Evolutionary conservation across 2,888 invertebrate species (phyloP).

Genomic region (Scaptomyza polygonia): DNA sequence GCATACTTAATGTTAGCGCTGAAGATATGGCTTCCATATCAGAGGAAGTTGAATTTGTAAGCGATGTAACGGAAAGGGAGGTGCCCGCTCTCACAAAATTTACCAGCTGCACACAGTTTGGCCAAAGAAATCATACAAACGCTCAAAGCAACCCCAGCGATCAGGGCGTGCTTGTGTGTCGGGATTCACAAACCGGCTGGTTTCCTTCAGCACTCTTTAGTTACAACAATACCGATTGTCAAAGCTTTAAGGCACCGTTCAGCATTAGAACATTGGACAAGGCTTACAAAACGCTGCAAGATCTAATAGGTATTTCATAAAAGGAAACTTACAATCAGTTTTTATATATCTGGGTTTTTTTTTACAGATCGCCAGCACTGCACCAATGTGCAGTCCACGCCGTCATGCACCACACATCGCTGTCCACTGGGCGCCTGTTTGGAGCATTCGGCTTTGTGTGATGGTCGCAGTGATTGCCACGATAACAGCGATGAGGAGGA

Average conservation of each 20-base stretch:
- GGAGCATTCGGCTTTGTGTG: slow-evolving; percentile 86
- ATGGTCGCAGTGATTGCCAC: slow-evolving; percentile 89
- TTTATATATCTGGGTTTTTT: background rate
- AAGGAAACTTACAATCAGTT: background rate
- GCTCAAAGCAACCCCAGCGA: slow-evolving; percentile 84
- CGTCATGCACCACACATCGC: slow-evolving; percentile 86
- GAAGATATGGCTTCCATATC: slow-evolving; percentile 76
- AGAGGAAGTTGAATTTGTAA: slow-evolving; percentile 67
- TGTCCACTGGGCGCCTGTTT: slow-evolving; percentile 90
- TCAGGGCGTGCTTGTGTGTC: slow-evolving; percentile 90
- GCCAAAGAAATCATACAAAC: slow-evolving; percentile 49
- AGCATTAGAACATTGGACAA: slow-evolving; percentile 69
- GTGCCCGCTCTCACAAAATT: slow-evolving; percentile 62
- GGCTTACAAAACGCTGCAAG: slow-evolving; percentile 72
- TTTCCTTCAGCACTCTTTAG: slow-evolving; percentile 89
- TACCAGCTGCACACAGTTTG: slow-evolving; percentile 77
- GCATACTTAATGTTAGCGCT: slow-evolving; percentile 64
- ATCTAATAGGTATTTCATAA: slow-evolving; percentile 73
- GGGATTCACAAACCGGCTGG: slow-evolving; percentile 87
- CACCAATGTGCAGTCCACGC: slow-evolving; percentile 54
- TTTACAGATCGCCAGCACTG: slow-evolving; percentile 76
- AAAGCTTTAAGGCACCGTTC: slow-evolving; percentile 76
- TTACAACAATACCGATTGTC: slow-evolving; percentile 85
- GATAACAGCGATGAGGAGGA: slow-evolving; percentile 88
- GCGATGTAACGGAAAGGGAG: slow-evolving; percentile 40